Percentiles rank a stretch among this genome's conserved stretches.
phyloP scores from a whole-genome alignment of 2,888 invertebrate species.

The Hirtodrosophila confusa region DNA sequence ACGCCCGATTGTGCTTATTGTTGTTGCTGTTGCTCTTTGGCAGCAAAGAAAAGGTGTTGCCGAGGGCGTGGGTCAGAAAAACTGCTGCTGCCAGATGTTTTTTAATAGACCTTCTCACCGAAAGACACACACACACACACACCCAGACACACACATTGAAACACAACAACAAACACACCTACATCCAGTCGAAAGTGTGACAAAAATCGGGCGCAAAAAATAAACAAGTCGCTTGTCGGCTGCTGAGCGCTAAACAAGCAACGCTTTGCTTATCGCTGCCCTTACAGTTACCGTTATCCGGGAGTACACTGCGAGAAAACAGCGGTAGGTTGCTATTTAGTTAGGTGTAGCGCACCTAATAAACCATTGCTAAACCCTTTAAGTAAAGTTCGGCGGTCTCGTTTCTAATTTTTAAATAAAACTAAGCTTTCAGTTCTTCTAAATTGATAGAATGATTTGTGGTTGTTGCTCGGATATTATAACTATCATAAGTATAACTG shows the following conservation, averaged over 20 bases:
- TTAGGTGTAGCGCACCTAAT: too few relatives aligned
- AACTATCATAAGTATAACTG: too few relatives aligned
- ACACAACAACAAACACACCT: conserved; percentile 19
- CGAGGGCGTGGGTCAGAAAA: conserved; percentile 46
- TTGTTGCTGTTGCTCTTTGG: not conserved
- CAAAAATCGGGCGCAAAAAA: conserved; percentile 60
- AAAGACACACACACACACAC: conserved; percentile 12
- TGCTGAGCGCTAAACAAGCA: conserved; percentile 55
- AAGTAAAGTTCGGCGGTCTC: too few relatives aligned
- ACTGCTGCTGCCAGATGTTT: conserved; percentile 65
- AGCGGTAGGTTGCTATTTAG: too few relatives aligned
- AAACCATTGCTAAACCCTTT: too few relatives aligned
- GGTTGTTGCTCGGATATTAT: too few relatives aligned
- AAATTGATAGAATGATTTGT: too few relatives aligned
- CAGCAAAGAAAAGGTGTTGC: conserved; percentile 40
- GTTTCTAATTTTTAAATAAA: too few relatives aligned
- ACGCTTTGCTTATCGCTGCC: conserved; percentile 67
- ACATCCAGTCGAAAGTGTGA: conserved; percentile 55
- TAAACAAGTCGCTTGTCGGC: conserved; percentile 64
- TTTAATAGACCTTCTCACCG: conserved; percentile 60
- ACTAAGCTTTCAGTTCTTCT: too few relatives aligned
- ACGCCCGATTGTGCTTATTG: conserved; percentile 43
- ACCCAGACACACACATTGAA: conserved; percentile 1
- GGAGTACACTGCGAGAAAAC: conserved; percentile 47
- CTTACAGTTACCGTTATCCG: conserved; percentile 54